Evolutionary conservation across 2,888 invertebrate genomes (phyloP).

Genomic region (Chloroclystis v-ata): DNA sequence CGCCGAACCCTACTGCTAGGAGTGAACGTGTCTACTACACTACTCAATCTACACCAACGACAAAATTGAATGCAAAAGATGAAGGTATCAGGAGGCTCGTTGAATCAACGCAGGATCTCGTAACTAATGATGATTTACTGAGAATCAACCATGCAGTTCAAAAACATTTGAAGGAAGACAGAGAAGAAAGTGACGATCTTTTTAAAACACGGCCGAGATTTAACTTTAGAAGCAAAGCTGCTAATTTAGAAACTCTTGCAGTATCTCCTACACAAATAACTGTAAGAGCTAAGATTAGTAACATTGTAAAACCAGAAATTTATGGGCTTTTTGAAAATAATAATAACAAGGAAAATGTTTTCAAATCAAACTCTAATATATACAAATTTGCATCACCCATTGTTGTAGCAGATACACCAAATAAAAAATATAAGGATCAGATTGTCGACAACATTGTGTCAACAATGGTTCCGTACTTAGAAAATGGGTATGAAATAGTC

Average conservation of each 20-base stretch:
- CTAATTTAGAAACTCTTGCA: constrained; percentile 32
- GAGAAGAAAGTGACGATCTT: constrained; percentile 51
- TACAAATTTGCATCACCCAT: constrained; percentile 68
- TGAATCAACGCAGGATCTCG: constrained; percentile 78
- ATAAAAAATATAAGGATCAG: constrained; percentile 51
- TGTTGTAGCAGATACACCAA: constrained; percentile 59
- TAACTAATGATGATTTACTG: constrained; percentile 80
- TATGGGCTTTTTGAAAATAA: constrained; percentile 41
- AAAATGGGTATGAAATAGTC: constrained; percentile 65
- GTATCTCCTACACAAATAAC: constrained; percentile 47
- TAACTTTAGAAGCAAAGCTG: constrained; percentile 36
- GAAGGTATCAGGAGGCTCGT: constrained; percentile 71
- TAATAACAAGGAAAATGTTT: constrained; percentile 23
- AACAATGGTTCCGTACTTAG: constrained; percentile 65
- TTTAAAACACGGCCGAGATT: constrained; percentile 52
- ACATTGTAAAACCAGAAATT: constrained; percentile 46
- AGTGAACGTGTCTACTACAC: constrained; percentile 57
- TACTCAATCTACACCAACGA: constrained; percentile 38
- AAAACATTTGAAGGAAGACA: constrained; percentile 44
- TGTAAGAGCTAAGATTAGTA: constrained; percentile 58
- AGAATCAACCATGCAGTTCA: constrained; percentile 78
- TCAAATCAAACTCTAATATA: constrained; percentile 41
- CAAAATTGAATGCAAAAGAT: constrained; percentile 36
- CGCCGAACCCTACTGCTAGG: constrained; percentile 46
- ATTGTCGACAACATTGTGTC: constrained; percentile 63